phyloP scores from a whole-genome alignment of 1,140 invertebrate species.

The Anastatus disparis region DNA sequence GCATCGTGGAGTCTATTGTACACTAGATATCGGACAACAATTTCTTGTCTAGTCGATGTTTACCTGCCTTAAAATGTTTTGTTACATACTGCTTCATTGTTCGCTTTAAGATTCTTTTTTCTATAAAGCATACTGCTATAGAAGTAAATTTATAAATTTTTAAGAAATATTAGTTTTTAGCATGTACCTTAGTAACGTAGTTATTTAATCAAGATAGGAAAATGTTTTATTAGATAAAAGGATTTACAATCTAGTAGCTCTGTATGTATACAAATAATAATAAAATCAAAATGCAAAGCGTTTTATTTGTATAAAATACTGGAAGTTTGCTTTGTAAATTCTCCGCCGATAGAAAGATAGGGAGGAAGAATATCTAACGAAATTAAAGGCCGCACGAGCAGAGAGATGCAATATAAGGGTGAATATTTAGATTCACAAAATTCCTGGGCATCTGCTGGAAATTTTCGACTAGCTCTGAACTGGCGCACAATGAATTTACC shows the following conservation, averaged over 20 bases:
- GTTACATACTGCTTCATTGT: no score
- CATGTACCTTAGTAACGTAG: no score
- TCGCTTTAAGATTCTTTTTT: no score
- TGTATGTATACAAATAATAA: no score
- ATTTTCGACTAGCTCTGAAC: background rate
- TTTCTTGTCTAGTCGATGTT: conserved; percentile 8
- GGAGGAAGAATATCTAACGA: background rate
- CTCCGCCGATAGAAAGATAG: background rate
- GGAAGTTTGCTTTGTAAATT: conserved; percentile 4
- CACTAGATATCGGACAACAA: background rate
- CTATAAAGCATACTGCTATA: no score
- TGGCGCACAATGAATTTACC: conserved; percentile 22
- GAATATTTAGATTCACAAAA: conserved; percentile 17
- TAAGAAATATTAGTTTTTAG: no score
- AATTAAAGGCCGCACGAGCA: background rate
- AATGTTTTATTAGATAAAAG: no score
- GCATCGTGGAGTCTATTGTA: background rate
- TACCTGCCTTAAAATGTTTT: background rate
- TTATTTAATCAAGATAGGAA: no score
- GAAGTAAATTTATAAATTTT: no score
- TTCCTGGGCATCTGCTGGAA: conserved; percentile 19
- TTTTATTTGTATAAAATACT: background rate
- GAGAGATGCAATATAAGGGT: background rate
- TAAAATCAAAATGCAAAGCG: background rate
- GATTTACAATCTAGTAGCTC: no score